phyloP scores from a whole-genome alignment of 1,140 invertebrate genomes.

The Euschistus heros region DNA sequence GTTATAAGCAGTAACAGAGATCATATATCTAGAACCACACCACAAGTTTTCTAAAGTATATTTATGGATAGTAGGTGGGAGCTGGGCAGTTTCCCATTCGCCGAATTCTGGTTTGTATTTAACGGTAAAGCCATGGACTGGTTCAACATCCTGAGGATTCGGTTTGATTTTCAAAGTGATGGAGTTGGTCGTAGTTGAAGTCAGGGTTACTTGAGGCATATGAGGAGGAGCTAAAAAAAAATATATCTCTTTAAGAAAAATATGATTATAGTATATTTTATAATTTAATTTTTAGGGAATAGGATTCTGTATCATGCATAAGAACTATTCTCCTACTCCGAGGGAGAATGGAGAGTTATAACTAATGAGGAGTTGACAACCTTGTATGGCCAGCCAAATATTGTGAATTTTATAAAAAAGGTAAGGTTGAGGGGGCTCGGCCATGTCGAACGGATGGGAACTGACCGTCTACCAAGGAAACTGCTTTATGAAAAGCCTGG shows the following conservation, averaged over 20 bases:
- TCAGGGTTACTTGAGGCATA: slow-evolving; percentile 64
- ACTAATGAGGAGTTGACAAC: too few relatives aligned
- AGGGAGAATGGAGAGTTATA: too few relatives aligned
- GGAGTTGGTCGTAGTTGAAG: slow-evolving; percentile 72
- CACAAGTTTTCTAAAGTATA: slow-evolving; percentile 76
- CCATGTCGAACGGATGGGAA: too few relatives aligned
- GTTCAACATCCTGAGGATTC: slow-evolving; percentile 58
- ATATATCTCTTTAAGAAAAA: not conserved
- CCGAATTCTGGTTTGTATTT: slow-evolving; percentile 88
- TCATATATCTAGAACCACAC: slow-evolving; percentile 83
- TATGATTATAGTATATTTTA: not conserved
- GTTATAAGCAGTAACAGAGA: slow-evolving; percentile 84
- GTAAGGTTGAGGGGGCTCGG: too few relatives aligned
- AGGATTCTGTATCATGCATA: too few relatives aligned
- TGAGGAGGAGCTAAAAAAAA: slow-evolving; percentile 61
- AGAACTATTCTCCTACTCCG: too few relatives aligned
- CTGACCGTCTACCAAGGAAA: too few relatives aligned
- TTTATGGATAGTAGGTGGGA: slow-evolving; percentile 59
- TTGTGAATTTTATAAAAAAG: too few relatives aligned
- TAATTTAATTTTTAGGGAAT: too few relatives aligned
- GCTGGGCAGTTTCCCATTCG: slow-evolving; percentile 79
- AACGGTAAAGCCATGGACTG: slow-evolving; percentile 77
- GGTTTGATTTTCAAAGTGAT: slow-evolving; percentile 69
- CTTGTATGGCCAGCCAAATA: too few relatives aligned
- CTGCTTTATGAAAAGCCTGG: too few relatives aligned